These are phyloP conservation scores for Listronotus bonariensis DNA, from an alignment of 1,140 invertebrate genomes.

Conservation along the genomic window DNA sequence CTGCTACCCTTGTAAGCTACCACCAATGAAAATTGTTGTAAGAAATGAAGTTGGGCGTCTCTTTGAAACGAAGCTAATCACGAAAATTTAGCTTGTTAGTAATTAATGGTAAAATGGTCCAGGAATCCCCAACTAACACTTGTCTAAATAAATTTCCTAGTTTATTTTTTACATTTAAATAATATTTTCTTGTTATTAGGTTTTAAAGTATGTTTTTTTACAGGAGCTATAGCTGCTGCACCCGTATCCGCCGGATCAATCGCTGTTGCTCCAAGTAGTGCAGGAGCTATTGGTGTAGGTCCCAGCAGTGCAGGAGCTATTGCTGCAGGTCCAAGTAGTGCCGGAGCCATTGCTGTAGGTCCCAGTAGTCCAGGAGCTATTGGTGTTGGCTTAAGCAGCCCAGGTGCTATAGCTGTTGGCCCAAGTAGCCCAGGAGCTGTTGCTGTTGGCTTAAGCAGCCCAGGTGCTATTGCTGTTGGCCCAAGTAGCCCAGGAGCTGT, in stretches of 20 bases:
- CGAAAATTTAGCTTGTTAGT: too few species aligned
- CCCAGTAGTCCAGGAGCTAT: background rate
- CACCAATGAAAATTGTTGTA: too few species aligned
- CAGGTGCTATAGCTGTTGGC: slow-evolving; percentile 9
- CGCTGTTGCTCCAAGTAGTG: slow-evolving; percentile 4
- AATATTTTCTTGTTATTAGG: too few species aligned
- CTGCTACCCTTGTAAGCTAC: too few species aligned
- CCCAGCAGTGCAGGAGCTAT: slow-evolving; percentile 4
- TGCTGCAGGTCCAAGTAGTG: background rate
- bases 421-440: background rate
- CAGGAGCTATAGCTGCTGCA: slow-evolving; percentile 18
- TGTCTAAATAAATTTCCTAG: too few species aligned
- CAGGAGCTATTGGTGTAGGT: slow-evolving; percentile 16
- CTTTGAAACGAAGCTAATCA: too few species aligned
- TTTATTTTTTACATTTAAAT: too few species aligned
- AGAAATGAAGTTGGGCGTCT: too few species aligned
- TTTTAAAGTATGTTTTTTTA: too few species aligned
- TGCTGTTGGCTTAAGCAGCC: background rate
- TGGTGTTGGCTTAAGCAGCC: background rate
- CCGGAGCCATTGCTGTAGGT: background rate
- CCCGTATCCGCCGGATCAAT: slow-evolving; percentile 17
- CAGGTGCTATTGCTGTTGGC: background rate
- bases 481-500: slow-evolving; percentile 2
- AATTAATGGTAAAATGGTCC: too few species aligned
- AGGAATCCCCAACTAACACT: too few species aligned